Evolutionary conservation across 2,113 vertebrate species (phyloP), one percentile per base, ranked within the genome.

Genomic region (Talpa occidentalis): DNA sequence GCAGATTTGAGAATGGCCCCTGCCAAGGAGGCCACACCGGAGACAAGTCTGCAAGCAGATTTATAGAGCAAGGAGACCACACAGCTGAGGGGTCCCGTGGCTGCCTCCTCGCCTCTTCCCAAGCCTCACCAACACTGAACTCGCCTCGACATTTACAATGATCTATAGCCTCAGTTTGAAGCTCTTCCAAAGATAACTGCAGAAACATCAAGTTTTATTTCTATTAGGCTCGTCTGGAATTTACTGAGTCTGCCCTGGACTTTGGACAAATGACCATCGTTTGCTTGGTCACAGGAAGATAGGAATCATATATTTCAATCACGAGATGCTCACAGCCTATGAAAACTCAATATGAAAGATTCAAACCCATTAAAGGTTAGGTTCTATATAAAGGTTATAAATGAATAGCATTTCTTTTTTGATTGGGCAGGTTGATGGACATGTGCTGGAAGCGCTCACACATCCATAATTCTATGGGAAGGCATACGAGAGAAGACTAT

Each of bases 101-200:
- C 88, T 88, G 64, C 72, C 91, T 93, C 59, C 94, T 88, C 52
- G 56, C 32, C 70, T 94, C 84, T 40, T 92, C 76, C 80, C 37
- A 81, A 84, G 78, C 62, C 62, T 95, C 64, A 72, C 91, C 95
- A 91, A 81, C 47, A 35, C 90, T 47, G 60, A 89, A 64, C 85
- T 91, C 70, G 44, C 94, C 86, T 94, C 87, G 89, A 95, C 88
- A 12, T 94, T 95, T 91, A 88, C 44, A 93, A 19, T 96, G 97
- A 98, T 97, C 95, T 95, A 96, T 62, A 88, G 94, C 88, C 83
- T 94, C 81, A 81, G 80, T 95, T 79, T 97, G 97, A 97, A 96
- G 70, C 37, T 44, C 37, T 80, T 97, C 98, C 97, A 98, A 96
- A 96, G 91, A 95, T 90, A 97, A 97, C 87, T 88, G 76, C 79